A percentile compares a stretch with the other conserved stretches of the same genome.
phyloP scores from a whole-genome alignment of 1,140 invertebrate species.

The Heliconius himera region DNA sequence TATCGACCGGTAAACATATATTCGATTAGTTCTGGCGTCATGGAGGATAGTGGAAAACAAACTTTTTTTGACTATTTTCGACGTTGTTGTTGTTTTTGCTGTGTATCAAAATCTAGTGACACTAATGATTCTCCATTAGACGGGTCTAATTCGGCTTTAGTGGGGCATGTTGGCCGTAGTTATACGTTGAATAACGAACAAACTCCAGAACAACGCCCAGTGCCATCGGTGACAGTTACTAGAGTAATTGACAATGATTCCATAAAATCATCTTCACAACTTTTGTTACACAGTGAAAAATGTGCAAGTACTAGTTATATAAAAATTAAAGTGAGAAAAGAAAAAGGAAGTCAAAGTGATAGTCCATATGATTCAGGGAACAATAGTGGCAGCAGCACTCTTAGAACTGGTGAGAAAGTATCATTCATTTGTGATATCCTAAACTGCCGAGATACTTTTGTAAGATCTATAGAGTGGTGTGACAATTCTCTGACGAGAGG shows the following conservation, averaged over 20 bases:
- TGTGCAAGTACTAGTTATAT: constrained; percentile 45
- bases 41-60: constrained; percentile 44
- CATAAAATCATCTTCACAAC: constrained; percentile 53
- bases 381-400: constrained; percentile 53
- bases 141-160: constrained; percentile 60
- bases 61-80: constrained; percentile 46
- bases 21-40: constrained; percentile 39
- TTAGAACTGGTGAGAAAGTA: constrained; percentile 72
- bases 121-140: constrained; percentile 50
- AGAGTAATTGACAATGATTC: constrained; percentile 55
- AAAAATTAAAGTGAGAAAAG: constrained; percentile 45
- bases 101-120: constrained; percentile 42
- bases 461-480: constrained; percentile 74
- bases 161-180: constrained; percentile 56
- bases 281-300: constrained; percentile 54
- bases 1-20: constrained; percentile 66
- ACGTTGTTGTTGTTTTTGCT: constrained; percentile 54
- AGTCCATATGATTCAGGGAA: constrained; percentile 45
- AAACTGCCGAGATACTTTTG: constrained; percentile 63
- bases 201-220: constrained; percentile 40
- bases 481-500: constrained; percentile 72
- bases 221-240: constrained; percentile 44
- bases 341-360: constrained; percentile 37
- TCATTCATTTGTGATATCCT: constrained; percentile 70
- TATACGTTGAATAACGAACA: constrained; percentile 57